A percentile compares a stretch with the other conserved stretches of the same genome.
Conservation (phyloP, 2,888 invertebrate genomes). For the Linyphia triangularis region DNA sequence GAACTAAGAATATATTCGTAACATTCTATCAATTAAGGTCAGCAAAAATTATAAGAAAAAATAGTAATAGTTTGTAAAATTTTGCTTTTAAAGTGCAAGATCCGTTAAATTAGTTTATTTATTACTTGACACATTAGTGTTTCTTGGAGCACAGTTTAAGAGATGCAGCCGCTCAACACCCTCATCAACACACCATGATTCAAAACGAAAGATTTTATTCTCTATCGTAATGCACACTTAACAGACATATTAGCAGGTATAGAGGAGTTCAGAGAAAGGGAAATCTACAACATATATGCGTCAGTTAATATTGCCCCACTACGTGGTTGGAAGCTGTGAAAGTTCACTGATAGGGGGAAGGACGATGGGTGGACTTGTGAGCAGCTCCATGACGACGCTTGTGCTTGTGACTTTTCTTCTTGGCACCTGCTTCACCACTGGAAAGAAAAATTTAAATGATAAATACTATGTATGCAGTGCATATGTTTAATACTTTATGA, state of each 20-base stretch:
- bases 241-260: neutral
- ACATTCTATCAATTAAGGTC: too few species aligned
- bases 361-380: constrained; percentile 9
- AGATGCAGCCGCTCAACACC: too few species aligned
- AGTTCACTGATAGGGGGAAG: constrained; percentile 52
- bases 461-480: too few species aligned
- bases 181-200: too few species aligned
- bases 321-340: neutral
- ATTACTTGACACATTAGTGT: too few species aligned
- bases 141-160: too few species aligned
- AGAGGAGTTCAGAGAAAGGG: neutral
- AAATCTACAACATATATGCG: neutral
- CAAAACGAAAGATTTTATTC: neutral
- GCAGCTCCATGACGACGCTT: constrained; percentile 54
- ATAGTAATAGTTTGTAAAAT: too few species aligned
- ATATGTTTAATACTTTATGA: too few species aligned
- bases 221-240: neutral
- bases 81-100: too few species aligned
- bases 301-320: neutral
- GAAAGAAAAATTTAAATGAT: neutral
- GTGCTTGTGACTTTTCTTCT: constrained; percentile 66
- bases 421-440: constrained; percentile 25
- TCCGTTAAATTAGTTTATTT: too few species aligned
- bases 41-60: too few species aligned
- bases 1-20: too few species aligned